Evolutionary conservation across 2,888 invertebrate genomes (phyloP), one percentile per base, ranked within the genome.

Genomic region (Carterocephalus palaemon): DNA sequence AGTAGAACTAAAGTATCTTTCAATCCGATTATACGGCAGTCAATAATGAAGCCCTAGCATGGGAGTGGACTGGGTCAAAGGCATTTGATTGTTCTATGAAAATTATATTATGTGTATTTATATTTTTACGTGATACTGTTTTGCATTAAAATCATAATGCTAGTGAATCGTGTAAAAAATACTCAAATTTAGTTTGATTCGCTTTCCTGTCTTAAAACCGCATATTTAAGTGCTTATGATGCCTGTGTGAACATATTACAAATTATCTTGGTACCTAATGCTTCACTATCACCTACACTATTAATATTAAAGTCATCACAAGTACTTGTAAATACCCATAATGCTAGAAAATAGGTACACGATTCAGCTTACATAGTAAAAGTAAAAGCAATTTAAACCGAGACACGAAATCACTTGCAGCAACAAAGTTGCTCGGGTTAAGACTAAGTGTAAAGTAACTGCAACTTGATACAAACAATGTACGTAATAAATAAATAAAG

Each of bases 21-120:
- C 58, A 77, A 79, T 75, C 70, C 67, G 72, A 74, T 79, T 75
- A 75, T 59, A 53, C 47, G 52, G 60, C 55, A 62, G 56, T 64
- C 57, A 54, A 60, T 59, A 58, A 58, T 46, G 74, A 77, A 69
- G 57, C 71, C 75, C 34, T 64, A 66, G 52, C 33, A 58, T 41
- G 38, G 36, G 55, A 39, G 49, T 52, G 59, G 60, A 68, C 60
- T 72, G 60, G 75, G 73, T 71, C 70, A 73, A 68, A 69, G 67
- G 59, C 63, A 62, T 56, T 53, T 53, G 59, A 58, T 65, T 64
- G 57, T 61, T 59, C 56, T 52, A 31, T 37, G 16, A 38, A 36
- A 34, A 40, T 13, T 2, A 6, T 12, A 12, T 12, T 39, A 31
- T 23, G 23, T 40, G 17, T 32, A 24, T 34, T 20, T 32, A 24